phyloP scores from a whole-genome alignment of 1,140 invertebrate genomes.

The Atta texana region DNA sequence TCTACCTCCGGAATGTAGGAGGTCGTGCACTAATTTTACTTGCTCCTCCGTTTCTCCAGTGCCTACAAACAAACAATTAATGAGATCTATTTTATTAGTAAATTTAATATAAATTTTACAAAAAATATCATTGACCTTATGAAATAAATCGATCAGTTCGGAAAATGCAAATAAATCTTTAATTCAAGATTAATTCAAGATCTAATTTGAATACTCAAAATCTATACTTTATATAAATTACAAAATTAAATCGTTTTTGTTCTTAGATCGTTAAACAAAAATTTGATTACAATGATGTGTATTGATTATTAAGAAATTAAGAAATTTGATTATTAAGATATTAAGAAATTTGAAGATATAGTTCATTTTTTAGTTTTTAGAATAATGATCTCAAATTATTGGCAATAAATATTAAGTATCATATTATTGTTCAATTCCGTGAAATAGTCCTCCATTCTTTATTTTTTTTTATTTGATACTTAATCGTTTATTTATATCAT shows the following conservation, averaged over 20 bases:
- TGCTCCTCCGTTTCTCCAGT: slow-evolving; percentile 92
- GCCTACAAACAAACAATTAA: slow-evolving; percentile 86
- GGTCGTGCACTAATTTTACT: slow-evolving; percentile 93
- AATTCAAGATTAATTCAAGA: no score
- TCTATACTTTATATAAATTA: no score
- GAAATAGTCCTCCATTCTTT: not conserved
- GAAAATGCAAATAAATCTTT: not conserved
- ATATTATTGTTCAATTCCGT: not conserved
- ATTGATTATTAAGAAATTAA: not conserved
- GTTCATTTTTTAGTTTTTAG: not conserved
- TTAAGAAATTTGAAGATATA: not conserved
- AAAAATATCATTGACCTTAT: not conserved
- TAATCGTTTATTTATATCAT: slow-evolving; percentile 71
- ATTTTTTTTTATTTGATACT: not conserved
- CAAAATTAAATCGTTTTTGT: no score
- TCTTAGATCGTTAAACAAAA: no score
- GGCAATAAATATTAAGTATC: no score
- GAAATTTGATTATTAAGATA: no score
- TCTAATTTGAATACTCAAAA: no score
- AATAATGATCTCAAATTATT: not conserved
- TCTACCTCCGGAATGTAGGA: slow-evolving; percentile 93
- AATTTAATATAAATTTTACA: not conserved
- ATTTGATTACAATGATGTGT: no score
- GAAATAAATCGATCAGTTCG: not conserved
- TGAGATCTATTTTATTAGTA: slow-evolving; percentile 26